Percentiles rank a stretch among this genome's conserved stretches.
Evolutionary conservation across 2,888 invertebrate species (phyloP).

Genomic region (Synanthedon myopaeformis): DNA sequence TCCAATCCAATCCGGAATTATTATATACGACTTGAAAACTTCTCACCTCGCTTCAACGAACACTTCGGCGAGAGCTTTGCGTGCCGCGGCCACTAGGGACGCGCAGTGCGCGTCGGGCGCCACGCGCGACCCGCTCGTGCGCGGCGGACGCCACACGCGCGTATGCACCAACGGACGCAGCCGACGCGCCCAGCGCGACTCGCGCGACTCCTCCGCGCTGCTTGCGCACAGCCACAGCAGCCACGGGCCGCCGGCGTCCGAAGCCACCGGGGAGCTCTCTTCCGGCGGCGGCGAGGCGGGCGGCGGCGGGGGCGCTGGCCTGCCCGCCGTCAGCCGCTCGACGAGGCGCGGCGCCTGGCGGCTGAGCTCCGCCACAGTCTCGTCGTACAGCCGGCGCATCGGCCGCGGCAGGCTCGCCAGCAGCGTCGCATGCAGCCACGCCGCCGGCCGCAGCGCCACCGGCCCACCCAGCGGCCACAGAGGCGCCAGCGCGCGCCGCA

Average conservation of each 20-base stretch:
- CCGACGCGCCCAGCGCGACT: slow-evolving; percentile 23
- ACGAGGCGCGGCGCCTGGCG: slow-evolving; percentile 28
- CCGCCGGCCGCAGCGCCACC: slow-evolving; percentile 15
- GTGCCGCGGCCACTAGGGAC: slow-evolving; percentile 20
- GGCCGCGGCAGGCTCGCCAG: slow-evolving; percentile 18
- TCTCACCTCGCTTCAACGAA: slow-evolving; percentile 32
- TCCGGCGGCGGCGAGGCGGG: slow-evolving; percentile 6
- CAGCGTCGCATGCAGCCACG: slow-evolving; percentile 32
- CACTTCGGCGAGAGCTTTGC: slow-evolving; percentile 30
- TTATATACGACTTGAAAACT: slow-evolving; percentile 4
- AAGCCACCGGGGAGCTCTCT: slow-evolving; percentile 1
- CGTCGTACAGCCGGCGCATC: slow-evolving; percentile 24
- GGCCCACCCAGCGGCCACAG: slow-evolving; percentile 12
- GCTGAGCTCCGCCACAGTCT: slow-evolving; percentile 24
- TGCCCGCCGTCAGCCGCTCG: slow-evolving; percentile 14
- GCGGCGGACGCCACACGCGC: slow-evolving; percentile 6
- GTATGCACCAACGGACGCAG: slow-evolving; percentile 14
- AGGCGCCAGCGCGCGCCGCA: slow-evolving; percentile 28
- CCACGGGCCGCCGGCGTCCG: slow-evolving; percentile 12
- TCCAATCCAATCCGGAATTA: neutral
- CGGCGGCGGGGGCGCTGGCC: slow-evolving; percentile 6
- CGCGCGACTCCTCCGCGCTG: slow-evolving; percentile 13
- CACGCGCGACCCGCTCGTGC: slow-evolving; percentile 9
- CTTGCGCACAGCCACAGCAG: slow-evolving; percentile 19
- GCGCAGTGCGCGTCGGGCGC: slow-evolving; percentile 35